Percentiles rank a stretch among this genome's conserved stretches.
These are phyloP conservation scores for Melipona beecheii DNA, from an alignment of 2,888 invertebrate genomes.

Conservation along the genomic window DNA sequence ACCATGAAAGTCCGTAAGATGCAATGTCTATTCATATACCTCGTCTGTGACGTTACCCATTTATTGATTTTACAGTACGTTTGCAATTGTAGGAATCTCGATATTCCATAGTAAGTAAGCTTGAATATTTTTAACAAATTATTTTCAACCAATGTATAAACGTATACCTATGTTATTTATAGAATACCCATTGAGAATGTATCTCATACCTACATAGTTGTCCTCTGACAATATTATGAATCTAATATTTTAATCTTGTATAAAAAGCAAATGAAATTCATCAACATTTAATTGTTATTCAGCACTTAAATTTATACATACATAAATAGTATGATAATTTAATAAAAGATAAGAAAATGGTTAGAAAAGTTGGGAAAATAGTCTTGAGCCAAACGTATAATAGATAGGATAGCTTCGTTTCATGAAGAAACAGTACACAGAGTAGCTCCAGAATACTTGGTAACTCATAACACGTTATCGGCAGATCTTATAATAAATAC, in stretches of 20 bases:
- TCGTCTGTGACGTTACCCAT: no score
- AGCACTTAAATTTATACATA: background rate
- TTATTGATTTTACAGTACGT: no score
- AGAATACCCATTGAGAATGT: background rate
- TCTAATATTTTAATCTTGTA: background rate
- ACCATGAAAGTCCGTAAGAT: no score
- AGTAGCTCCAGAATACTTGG: constrained; percentile 2
- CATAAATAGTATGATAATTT: background rate
- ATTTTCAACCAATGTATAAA: background rate
- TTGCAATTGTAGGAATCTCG: background rate
- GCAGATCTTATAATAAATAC: constrained; percentile 44
- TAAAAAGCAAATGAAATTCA: background rate
- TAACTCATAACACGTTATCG: constrained; percentile 44
- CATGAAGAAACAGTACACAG: background rate
- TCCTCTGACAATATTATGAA: no score
- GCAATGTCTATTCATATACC: no score
- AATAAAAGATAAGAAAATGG: background rate
- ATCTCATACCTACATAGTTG: background rate
- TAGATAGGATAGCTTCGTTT: constrained; percentile 11
- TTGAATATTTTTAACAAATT: no score
- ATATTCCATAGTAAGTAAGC: background rate
- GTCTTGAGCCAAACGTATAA: background rate
- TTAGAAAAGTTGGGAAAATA: background rate
- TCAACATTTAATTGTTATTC: background rate
- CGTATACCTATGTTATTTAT: background rate